These are phyloP conservation scores for Leptinotarsa texana DNA, from an alignment of 1,140 invertebrate genomes.

Conservation along the genomic window DNA sequence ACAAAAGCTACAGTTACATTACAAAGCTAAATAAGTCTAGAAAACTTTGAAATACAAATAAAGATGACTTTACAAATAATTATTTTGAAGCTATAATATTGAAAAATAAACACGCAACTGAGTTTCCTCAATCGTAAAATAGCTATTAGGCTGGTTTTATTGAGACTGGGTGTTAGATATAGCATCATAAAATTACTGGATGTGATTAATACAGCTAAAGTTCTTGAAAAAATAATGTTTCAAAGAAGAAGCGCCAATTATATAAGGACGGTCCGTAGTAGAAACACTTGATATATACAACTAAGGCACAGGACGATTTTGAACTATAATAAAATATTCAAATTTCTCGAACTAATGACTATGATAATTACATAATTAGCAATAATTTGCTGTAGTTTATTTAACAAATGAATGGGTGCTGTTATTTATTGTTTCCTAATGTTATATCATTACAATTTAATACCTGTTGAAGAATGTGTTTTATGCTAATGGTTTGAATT, in stretches of 20 bases:
- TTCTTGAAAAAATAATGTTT: not conserved
- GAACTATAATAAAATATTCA: slow-evolving; percentile 6
- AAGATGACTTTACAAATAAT: no score
- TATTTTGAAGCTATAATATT: no score
- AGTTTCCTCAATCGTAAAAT: no score
- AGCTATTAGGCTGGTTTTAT: no score
- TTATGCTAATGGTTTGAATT: not conserved
- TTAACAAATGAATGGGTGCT: not conserved
- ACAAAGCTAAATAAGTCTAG: no score
- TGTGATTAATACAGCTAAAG: not conserved
- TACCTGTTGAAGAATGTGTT: slow-evolving; percentile 1
- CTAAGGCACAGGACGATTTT: not conserved
- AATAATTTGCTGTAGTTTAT: slow-evolving; percentile 1
- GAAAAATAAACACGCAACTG: no score
- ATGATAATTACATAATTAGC: slow-evolving; percentile 6
- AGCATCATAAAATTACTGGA: not conserved
- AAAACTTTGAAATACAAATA: no score
- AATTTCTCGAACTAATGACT: not conserved
- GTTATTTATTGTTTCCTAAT: not conserved
- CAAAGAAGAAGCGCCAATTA: not conserved
- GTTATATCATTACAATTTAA: slow-evolving; percentile 2
- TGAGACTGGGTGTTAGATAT: not conserved
- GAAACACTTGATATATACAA: not conserved
- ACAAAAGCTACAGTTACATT: no score
- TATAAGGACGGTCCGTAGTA: not conserved